Base-by-base conservation (phyloP, 1,140 invertebrate genomes). In the Drosophila sucinea region DNA sequence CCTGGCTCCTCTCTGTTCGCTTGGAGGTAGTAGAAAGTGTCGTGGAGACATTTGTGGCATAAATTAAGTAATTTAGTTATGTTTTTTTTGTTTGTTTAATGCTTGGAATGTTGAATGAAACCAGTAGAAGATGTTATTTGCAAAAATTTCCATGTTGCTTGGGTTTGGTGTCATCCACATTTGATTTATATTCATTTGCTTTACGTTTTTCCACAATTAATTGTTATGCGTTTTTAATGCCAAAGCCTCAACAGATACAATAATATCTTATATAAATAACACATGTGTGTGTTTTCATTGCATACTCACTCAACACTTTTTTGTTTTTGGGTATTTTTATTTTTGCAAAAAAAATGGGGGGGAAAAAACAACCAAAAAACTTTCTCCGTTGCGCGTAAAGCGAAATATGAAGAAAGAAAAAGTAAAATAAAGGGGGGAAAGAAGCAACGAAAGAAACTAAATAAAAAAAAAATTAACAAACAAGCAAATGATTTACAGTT, bases 151-250 rank as follows among this genome's bases (percentile, higher is more conserved):
- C 68, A 32, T 30, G 35, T 40, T 64, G 47, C 38, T 55, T 54
- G 40, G 54, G 17, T 11, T 54, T 33, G 11, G 67, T 77, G 67
- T 62, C 72, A 75, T 57, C 72, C 58, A 75, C 67, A 74, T 69
- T 86, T 87, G 79, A 86, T 86, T 87, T 72, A 86, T 85, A 51
- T 79, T 70, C 66, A 58, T 61, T 82, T 76, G 71, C 75, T 75
- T 80, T 10, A 75, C 73, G 44, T 51, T 27, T 51, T 65, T 66
- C 10, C 41, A 40, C 77, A 64, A 74, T 89, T 86, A 83, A 83
- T 83, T 83, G 82, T 87, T 86, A 87, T 83, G 79, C 72, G 79
- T 71, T 86, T 87, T 86, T 83, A 80, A 89, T 81, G 70, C 70
- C 70, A 77, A 61, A 64, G 67, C 47, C 60, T 40, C 66, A 57